These are phyloP conservation scores for Rhopalosiphum maidis DNA, from an alignment of 1,140 invertebrate species.

Conservation along the genomic window DNA sequence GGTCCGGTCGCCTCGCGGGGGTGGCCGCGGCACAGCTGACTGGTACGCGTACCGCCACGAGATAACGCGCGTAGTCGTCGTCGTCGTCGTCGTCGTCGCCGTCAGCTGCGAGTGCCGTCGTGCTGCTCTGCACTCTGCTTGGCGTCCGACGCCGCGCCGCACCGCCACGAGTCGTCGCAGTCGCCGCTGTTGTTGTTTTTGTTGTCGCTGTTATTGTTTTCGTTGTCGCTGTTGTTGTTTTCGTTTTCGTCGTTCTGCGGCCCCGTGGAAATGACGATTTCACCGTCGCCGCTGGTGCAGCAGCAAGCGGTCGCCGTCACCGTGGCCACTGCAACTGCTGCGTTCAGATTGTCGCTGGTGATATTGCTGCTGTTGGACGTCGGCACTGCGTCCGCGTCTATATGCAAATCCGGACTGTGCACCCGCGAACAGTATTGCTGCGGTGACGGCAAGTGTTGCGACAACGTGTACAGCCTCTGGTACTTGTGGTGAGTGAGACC, in stretches of 20 bases:
- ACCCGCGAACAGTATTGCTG: constrained; percentile 42
- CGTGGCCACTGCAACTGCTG: background rate
- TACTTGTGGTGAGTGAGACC: constrained; percentile 30
- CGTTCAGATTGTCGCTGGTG: background rate
- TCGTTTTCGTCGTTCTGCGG: no score
- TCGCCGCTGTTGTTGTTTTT: no score
- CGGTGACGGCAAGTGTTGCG: constrained; percentile 45
- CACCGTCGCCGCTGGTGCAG: background rate
- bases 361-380: background rate
- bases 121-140: constrained; percentile 7
- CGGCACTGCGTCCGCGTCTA: constrained; percentile 44
- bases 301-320: background rate
- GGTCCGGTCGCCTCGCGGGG: background rate
- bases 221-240: no score
- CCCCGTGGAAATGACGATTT: background rate
- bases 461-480: constrained; percentile 55
- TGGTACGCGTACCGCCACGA: background rate
- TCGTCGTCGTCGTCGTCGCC: background rate
- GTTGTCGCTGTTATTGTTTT: no score
- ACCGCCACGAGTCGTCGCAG: background rate
- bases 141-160: background rate
- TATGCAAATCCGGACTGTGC: constrained; percentile 46
- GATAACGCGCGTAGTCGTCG: background rate
- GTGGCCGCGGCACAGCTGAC: background rate
- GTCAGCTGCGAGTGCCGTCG: background rate